These are phyloP conservation scores for Leucozona laternaria DNA, from an alignment of 2,888 invertebrate genomes.

Conservation along the genomic window DNA sequence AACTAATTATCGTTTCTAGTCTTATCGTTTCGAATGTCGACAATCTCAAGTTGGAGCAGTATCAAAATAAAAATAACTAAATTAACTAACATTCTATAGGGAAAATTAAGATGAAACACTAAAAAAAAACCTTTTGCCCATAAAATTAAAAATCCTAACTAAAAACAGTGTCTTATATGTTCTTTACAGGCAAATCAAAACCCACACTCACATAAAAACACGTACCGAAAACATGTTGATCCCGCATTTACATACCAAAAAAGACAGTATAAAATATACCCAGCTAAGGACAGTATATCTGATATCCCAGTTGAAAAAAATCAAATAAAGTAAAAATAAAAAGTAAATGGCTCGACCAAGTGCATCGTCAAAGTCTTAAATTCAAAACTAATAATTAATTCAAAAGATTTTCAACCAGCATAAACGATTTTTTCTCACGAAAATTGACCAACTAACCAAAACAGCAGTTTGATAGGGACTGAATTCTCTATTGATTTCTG, in stretches of 20 bases:
- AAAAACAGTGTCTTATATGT: background rate
- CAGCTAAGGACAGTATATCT: slow-evolving; percentile 6
- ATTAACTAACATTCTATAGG: too few relatives aligned
- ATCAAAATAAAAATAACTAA: too few relatives aligned
- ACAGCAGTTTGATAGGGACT: background rate
- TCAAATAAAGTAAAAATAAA: background rate
- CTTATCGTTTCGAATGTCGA: too few relatives aligned
- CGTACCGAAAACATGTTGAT: background rate
- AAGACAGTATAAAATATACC: background rate
- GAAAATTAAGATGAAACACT: too few relatives aligned
- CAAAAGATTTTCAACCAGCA: background rate
- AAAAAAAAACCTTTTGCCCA: too few relatives aligned
- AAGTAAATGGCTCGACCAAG: background rate
- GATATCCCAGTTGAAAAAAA: background rate
- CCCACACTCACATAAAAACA: background rate
- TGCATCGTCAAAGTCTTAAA: background rate
- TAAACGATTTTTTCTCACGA: background rate
- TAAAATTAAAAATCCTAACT: too few relatives aligned
- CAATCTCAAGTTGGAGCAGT: too few relatives aligned
- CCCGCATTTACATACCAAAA: background rate
- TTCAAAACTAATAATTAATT: background rate
- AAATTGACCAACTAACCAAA: background rate
- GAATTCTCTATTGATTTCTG: background rate
- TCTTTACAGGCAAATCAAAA: background rate
- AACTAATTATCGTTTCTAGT: too few relatives aligned